phyloP scores from a whole-genome alignment of 1,140 invertebrate genomes.

The Drosophila simulans region DNA sequence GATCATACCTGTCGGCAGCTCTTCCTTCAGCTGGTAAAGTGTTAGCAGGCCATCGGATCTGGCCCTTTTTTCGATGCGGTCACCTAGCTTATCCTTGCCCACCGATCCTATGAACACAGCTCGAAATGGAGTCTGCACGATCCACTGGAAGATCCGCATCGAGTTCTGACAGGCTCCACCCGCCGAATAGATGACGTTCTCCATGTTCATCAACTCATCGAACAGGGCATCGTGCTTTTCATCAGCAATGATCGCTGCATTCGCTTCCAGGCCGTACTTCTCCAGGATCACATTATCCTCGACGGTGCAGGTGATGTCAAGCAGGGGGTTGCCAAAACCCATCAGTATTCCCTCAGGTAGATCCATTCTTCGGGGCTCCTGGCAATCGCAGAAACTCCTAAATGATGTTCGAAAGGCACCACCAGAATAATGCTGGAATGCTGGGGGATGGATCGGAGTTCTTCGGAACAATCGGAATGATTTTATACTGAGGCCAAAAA shows the following conservation, averaged over 20 bases:
- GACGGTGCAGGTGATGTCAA: conserved; percentile 51
- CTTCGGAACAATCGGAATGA: background rate
- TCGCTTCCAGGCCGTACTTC: conserved; percentile 94
- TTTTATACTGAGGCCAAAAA: background rate
- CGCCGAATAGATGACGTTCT: conserved; percentile 93
- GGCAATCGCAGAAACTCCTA: background rate
- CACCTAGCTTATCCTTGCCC: conserved; percentile 95
- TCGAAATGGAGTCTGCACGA: conserved; percentile 91
- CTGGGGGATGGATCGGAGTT: background rate
- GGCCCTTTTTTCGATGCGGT: conserved; percentile 93
- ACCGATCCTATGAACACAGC: conserved; percentile 97
- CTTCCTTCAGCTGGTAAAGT: conserved; percentile 91
- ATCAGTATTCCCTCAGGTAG: conserved; percentile 37
- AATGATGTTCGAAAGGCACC: no score
- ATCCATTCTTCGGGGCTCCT: conserved; percentile 19
- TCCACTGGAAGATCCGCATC: conserved; percentile 96
- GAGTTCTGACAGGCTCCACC: conserved; percentile 98
- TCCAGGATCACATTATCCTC: conserved; percentile 85
- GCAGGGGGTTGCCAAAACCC: conserved; percentile 67
- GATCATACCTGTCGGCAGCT: conserved; percentile 88
- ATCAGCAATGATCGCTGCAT: conserved; percentile 97
- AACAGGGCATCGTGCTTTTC: conserved; percentile 93
- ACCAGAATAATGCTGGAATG: no score
- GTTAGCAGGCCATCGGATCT: conserved; percentile 92
- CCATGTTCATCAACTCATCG: conserved; percentile 86